A percentile compares a stretch with the other conserved stretches of the same genome.
These are phyloP conservation scores for Merodon equestris DNA, from an alignment of 2,888 invertebrate genomes.

Conservation along the genomic window DNA sequence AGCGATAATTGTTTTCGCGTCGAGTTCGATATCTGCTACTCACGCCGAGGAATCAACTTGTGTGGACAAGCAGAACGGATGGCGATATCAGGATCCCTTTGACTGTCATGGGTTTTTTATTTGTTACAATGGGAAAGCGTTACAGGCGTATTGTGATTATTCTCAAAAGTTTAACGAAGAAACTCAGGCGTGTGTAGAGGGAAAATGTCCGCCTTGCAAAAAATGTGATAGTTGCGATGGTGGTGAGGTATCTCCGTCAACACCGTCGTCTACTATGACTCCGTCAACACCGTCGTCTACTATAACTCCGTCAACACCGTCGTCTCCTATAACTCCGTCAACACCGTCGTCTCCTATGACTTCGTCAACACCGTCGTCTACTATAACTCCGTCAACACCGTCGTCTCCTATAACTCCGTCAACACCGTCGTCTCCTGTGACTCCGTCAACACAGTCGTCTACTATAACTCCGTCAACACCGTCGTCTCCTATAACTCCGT, in stretches of 20 bases:
- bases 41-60: too few species aligned
- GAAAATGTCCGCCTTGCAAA: conserved; percentile 67
- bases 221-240: not conserved
- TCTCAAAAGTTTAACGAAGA: conserved; percentile 47
- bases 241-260: not conserved
- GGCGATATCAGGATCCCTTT: conserved; percentile 49
- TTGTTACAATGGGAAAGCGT: conserved; percentile 40
- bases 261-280: not conserved
- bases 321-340: not conserved
- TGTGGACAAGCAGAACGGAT: conserved; percentile 38
- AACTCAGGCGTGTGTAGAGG: conserved; percentile 41
- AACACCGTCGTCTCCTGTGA: not conserved
- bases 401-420: not conserved
- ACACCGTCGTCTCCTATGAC: not conserved
- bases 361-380: not conserved
- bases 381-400: not conserved
- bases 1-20: not conserved
- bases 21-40: too few species aligned
- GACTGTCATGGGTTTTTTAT: conserved; percentile 69
- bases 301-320: not conserved
- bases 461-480: not conserved
- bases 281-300: not conserved
- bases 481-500: not conserved
- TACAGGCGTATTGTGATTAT: conserved; percentile 59
- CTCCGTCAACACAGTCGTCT: not conserved